Base-by-base conservation (phyloP, 1,140 invertebrate species). In the Plectus sambesii region DNA sequence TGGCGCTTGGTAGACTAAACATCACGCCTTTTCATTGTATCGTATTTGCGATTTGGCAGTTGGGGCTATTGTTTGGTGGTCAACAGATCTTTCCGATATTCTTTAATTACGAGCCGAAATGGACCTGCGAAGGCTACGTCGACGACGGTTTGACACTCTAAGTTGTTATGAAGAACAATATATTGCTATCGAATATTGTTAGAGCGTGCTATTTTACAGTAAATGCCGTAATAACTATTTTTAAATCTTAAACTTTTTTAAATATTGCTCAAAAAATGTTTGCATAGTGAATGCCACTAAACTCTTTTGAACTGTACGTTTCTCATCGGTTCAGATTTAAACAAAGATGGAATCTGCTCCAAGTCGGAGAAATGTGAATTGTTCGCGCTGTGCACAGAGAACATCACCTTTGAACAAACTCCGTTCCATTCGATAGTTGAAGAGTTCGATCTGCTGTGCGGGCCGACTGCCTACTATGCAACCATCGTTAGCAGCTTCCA, bases 221-320 rank as follows among this genome's bases (percentile, higher is more conserved):
- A n/a, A n/a, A n/a, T n/a, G n/a, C n/a, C n/a, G n/a, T n/a, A n/a
- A n/a, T n/a, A n/a, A n/a, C n/a, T n/a, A n/a, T n/a, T n/a, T n/a
- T n/a, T n/a, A n/a, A n/a, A n/a, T n/a, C n/a, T n/a, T 49, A 24
- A 51, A 46, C 35, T 51, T 24, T 51, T 51, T 29, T 51, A 51
- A 27, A 51, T 47, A 24, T 40, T 39, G 36, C 36, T 46, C 6
- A 46, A 46, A 42, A 46, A 46, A 1, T 38, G 15, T 27, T 4
- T 27, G 9, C 1, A 26, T 8, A 23, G 17, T 2, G 26, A n/a
- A n/a, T n/a, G n/a, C n/a, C n/a, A n/a, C n/a, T n/a, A n/a, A n/a
- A n/a, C n/a, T n/a, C n/a, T n/a, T n/a, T n/a, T n/a, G n/a, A n/a
- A n/a, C n/a, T n/a, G n/a, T n/a, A n/a, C n/a, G n/a, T n/a, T n/a